Base-by-base conservation (phyloP, 2,888 invertebrate genomes). In the Limnephilus marmoratus region DNA sequence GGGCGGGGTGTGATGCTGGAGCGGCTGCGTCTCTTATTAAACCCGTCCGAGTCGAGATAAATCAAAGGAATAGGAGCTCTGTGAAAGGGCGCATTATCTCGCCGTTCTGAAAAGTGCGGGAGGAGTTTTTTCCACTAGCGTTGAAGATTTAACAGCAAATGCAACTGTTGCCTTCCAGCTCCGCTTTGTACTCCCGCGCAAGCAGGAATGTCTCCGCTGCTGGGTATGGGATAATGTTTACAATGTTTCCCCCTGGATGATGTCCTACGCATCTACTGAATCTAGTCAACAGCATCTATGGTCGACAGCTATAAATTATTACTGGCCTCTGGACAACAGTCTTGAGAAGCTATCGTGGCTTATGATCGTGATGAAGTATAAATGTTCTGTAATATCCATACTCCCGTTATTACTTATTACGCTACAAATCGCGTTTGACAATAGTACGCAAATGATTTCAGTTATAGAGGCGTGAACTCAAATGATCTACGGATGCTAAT, bases 21-120 rank as follows among this genome's bases (percentile, higher is more conserved):
- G 81, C 81, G 90, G 45, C 90, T 81, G 90, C 45, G 81, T 90
- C 81, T 90, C 90, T 90, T 81, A 90, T 90, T 90, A 90, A 90
- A 90, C 24, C 90, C 90, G 41, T 81, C 81, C 80, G 41, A 24
- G 37, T 45, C 12, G 45, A 45, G 85, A 45, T 45, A 45, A 86
- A 86, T 45, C 29, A 41, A n/a, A 45, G 24, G 45, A 86, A 45
- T 3, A 49, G 85, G 45, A 24, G n/a, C 49, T 86, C 41, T 41
- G 29, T 45, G 29, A 37, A 86, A 86, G 41, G 41, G 29, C 24
- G 24, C 29, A 49, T 86, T 86, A 41, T 41, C 41, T n/a, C 3
- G 13, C 29, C n/a, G 15, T 15, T 12, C 18, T 2, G 37, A 9
- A 34, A 7, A 83, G 24, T 15, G 37, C 18, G 24, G 12, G n/a